phyloP scores from a whole-genome alignment of 2,113 vertebrate genomes.

The Panurus biarmicus region DNA sequence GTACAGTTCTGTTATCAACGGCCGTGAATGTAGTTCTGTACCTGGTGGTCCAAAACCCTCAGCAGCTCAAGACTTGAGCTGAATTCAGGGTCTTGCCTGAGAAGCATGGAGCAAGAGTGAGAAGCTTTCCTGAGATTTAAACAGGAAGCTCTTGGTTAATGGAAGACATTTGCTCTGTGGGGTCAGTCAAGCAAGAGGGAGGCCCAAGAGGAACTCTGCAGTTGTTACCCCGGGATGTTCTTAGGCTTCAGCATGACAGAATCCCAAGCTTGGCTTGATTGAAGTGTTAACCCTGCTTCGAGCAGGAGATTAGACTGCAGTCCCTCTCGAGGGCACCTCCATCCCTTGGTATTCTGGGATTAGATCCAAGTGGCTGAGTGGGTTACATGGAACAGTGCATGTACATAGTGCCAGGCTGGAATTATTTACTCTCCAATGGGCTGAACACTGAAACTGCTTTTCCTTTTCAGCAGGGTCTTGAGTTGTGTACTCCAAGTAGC shows the following conservation, averaged over 20 bases:
- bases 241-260: rapidly evolving
- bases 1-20: neutral
- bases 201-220: neutral
- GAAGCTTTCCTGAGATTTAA: neutral
- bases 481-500: neutral
- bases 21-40: neutral
- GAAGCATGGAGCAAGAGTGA: neutral
- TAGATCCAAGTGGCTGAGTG: neutral
- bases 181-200: neutral
- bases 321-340: neutral
- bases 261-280: neutral
- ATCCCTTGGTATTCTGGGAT: neutral
- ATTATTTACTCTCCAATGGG: neutral
- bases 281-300: neutral
- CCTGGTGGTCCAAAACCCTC: neutral
- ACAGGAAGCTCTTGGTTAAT: neutral
- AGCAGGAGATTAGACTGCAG: neutral
- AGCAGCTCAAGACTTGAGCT: neutral
- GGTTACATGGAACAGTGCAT: rapidly evolving
- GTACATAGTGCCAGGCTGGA: neutral
- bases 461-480: neutral
- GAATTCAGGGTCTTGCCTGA: neutral
- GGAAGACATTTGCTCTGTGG: neutral
- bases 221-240: neutral
- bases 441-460: neutral